Percentiles rank a stretch among this genome's conserved stretches.
These are phyloP conservation scores for Pelecanoides urinatrix DNA, from an alignment of 2,113 vertebrate genomes.

Conservation along the genomic window DNA sequence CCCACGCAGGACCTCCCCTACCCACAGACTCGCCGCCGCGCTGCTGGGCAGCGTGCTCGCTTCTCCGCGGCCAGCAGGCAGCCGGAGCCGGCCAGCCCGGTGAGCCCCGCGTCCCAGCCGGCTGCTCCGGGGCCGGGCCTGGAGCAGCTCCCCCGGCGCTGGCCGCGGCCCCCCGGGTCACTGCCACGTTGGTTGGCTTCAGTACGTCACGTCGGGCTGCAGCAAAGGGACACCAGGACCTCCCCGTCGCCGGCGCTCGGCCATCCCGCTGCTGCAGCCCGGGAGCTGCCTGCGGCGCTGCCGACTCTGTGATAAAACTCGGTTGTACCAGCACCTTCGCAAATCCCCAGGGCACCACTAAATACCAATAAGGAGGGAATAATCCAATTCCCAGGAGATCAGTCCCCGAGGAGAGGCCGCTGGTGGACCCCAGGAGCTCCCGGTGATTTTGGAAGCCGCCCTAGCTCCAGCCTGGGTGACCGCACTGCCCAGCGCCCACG, in stretches of 20 bases:
- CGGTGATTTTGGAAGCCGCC: not conserved
- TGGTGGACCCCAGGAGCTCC: no score
- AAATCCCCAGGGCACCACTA: not conserved
- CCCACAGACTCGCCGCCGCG: not conserved
- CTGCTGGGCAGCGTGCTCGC: no score
- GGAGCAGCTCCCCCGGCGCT: no score
- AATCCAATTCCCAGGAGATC: not conserved
- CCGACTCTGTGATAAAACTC: not conserved
- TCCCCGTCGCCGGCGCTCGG: not conserved
- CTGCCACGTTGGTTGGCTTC: no score
- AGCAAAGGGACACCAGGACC: not conserved
- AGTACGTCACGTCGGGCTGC: not conserved
- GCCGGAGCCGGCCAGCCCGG: not conserved
- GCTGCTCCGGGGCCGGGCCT: not conserved
- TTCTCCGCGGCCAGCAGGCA: not conserved
- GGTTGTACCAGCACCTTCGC: fast-evolving
- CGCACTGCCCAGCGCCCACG: fast-evolving
- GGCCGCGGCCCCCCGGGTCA: no score
- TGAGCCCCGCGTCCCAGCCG: not conserved
- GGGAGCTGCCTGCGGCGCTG: not conserved
- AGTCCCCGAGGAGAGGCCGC: not conserved
- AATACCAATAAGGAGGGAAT: not conserved
- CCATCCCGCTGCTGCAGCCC: no score
- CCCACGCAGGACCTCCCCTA: fast-evolving
- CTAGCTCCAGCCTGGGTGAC: not conserved